These are phyloP conservation scores for Lithophane ornitopus DNA, from an alignment of 2,888 invertebrate genomes.

Conservation along the genomic window DNA sequence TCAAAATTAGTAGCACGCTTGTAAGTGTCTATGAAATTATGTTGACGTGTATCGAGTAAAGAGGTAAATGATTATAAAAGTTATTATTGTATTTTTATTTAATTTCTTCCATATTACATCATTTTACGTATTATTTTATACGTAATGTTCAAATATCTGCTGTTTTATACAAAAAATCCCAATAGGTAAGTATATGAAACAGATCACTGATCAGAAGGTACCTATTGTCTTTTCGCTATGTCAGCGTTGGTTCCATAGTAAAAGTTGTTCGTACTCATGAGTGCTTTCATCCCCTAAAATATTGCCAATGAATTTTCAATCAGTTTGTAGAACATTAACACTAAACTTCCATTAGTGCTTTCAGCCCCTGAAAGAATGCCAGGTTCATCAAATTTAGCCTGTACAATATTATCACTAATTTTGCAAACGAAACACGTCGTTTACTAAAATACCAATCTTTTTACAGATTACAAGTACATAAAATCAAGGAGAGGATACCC, in stretches of 20 bases:
- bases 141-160: neutral
- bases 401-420: neutral
- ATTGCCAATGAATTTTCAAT: neutral
- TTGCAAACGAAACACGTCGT: too few species aligned
- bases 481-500: conserved; percentile 19
- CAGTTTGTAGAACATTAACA: neutral
- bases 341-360: neutral
- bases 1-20: neutral
- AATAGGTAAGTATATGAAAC: neutral
- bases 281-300: neutral
- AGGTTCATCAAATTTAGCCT: too few species aligned
- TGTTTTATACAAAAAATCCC: neutral
- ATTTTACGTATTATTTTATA: too few species aligned
- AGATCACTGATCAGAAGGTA: neutral
- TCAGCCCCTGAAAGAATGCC: too few species aligned
- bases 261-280: neutral
- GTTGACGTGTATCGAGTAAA: conserved; percentile 1
- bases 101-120: neutral
- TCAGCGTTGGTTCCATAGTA: too few species aligned
- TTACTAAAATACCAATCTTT: neutral
- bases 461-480: conserved; percentile 28
- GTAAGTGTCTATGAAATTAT: neutral
- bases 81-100: conserved; percentile 4
- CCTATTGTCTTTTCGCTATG: neutral
- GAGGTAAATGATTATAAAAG: conserved; percentile 1